A percentile compares a stretch with the other conserved stretches of the same genome.
These are phyloP conservation scores for Drosophila percnosoma DNA, from an alignment of 2,888 invertebrate species.

Conservation along the genomic window DNA sequence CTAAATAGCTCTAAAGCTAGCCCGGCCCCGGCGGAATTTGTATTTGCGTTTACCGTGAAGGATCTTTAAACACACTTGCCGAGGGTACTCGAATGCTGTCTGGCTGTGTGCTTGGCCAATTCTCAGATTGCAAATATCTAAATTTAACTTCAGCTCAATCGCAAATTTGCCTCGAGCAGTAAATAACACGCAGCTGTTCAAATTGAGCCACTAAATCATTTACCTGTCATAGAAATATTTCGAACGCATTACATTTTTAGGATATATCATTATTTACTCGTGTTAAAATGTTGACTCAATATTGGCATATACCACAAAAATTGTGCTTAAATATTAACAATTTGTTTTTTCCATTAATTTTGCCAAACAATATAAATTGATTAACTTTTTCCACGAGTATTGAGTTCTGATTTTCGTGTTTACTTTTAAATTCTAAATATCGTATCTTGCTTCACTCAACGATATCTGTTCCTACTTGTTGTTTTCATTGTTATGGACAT, in stretches of 20 bases:
- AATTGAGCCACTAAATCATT: not conserved
- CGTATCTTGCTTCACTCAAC: not conserved
- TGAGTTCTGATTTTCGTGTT: not conserved
- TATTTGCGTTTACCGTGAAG: constrained; percentile 20
- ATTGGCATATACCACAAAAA: not conserved
- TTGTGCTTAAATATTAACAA: not conserved
- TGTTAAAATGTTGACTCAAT: not conserved
- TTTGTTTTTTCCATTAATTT: not conserved
- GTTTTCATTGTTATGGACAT: constrained; percentile 48
- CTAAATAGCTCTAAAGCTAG: constrained; percentile 40
- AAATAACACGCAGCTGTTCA: not conserved
- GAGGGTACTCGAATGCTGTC: not conserved
- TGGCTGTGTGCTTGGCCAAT: not conserved
- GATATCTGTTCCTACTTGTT: not conserved
- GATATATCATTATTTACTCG: not conserved
- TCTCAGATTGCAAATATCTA: not conserved
- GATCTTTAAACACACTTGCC: constrained; percentile 1
- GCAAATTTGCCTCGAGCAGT: not conserved
- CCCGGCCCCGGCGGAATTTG: constrained; percentile 17
- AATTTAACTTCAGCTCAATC: not conserved
- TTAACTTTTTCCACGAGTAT: not conserved
- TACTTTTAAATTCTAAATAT: not conserved
- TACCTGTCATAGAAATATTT: not conserved
- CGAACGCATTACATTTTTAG: not conserved
- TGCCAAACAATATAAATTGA: not conserved